Conservation (phyloP, 2,797 vertebrate genomes). For the Poeciliopsis infans region DNA sequence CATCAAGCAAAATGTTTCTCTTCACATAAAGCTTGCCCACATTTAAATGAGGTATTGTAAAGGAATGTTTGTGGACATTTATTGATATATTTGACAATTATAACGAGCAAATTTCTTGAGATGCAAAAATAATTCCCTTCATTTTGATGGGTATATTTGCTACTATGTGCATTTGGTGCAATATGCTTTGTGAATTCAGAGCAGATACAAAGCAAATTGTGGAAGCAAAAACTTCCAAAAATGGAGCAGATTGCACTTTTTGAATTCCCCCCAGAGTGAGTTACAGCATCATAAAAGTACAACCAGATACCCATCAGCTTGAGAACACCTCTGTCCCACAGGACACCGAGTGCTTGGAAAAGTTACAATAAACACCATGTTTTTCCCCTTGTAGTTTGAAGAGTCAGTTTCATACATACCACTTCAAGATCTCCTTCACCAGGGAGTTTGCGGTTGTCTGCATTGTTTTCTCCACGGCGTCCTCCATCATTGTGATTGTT, state of each 20-base stretch:
- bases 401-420: slow-evolving; percentile 81
- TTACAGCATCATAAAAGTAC: not conserved
- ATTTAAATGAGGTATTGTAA: not conserved
- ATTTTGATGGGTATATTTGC: not conserved
- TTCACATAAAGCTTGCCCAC: not conserved
- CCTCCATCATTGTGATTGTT: slow-evolving; percentile 82
- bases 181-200: not conserved
- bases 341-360: too few species aligned
- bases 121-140: not conserved
- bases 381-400: not conserved
- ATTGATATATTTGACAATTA: not conserved
- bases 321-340: not conserved
- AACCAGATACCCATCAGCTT: not conserved
- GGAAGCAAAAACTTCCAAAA: not conserved
- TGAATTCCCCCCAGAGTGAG: not conserved
- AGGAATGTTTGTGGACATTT: not conserved
- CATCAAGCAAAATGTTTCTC: not conserved
- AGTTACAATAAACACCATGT: not conserved
- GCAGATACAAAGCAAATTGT: not conserved
- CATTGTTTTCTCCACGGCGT: slow-evolving; percentile 78
- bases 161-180: not conserved
- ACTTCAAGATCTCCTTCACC: slow-evolving; percentile 89
- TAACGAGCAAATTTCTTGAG: not conserved
- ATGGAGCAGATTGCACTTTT: not conserved
- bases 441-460: slow-evolving; percentile 86